These are phyloP conservation scores for Sipha maydis DNA, from an alignment of 2,888 invertebrate genomes.

Conservation along the genomic window DNA sequence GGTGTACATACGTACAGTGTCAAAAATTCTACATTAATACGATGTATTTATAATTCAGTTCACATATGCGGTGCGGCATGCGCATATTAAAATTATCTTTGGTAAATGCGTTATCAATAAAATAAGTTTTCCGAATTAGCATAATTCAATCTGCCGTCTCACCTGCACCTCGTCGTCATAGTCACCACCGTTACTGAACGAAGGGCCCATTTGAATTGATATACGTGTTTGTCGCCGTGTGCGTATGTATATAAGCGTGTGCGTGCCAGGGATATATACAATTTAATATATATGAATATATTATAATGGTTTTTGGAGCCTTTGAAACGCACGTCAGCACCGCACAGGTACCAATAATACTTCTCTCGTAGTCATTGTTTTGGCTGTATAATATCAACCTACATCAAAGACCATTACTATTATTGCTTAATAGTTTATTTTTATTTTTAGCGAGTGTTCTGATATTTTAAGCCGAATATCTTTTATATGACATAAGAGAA, in stretches of 20 bases:
- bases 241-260: background rate
- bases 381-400: too few relatives aligned
- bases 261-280: background rate
- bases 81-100: conserved; percentile 53
- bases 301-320: too few relatives aligned
- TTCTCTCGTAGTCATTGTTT: background rate
- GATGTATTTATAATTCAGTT: conserved; percentile 45
- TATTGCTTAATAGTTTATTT: too few relatives aligned
- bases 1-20: background rate
- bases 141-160: conserved; percentile 41
- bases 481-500: too few relatives aligned
- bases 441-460: too few relatives aligned
- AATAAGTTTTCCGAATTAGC: conserved; percentile 53
- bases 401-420: too few relatives aligned
- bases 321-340: too few relatives aligned
- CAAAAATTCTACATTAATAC: conserved; percentile 3
- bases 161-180: background rate
- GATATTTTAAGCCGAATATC: too few relatives aligned
- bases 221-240: background rate
- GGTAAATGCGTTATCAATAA: conserved; percentile 53
- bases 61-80: conserved; percentile 30
- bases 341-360: too few relatives aligned
- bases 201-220: background rate
- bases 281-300: too few relatives aligned
- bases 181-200: background rate